phyloP scores from a whole-genome alignment of 1,140 invertebrate species.

The Trichogramma pretiosum region DNA sequence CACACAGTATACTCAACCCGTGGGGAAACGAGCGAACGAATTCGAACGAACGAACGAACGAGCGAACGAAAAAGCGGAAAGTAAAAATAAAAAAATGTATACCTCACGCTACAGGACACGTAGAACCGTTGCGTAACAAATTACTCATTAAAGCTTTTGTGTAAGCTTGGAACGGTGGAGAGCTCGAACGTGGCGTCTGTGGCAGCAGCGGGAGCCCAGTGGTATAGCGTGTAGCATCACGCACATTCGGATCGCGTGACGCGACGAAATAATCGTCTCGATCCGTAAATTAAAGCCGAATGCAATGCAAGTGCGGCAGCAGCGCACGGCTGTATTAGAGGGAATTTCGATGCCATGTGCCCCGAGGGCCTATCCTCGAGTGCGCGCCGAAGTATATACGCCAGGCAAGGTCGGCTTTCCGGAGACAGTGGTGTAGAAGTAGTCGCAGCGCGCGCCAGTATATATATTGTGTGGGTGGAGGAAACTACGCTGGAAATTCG shows the following conservation, averaged over 20 bases:
- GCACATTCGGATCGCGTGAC: constrained; percentile 7
- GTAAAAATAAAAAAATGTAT: too few relatives aligned
- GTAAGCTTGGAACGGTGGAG: too few relatives aligned
- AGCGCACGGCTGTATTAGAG: constrained; percentile 3
- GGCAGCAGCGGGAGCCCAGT: too few relatives aligned
- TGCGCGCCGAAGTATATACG: background rate
- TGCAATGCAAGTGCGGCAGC: background rate
- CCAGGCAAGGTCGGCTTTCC: constrained; percentile 7
- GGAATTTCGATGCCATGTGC: constrained; percentile 10
- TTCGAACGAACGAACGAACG: too few relatives aligned
- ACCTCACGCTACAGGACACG: too few relatives aligned
- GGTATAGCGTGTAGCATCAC: background rate
- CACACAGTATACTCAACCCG: too few relatives aligned
- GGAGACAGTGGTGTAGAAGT: too few relatives aligned
- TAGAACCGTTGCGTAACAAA: constrained; percentile 5
- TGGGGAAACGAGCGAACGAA: too few relatives aligned
- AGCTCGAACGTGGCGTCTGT: background rate
- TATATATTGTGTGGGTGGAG: background rate
- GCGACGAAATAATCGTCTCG: constrained; percentile 23
- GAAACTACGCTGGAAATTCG: too few relatives aligned
- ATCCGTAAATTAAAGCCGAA: constrained; percentile 28
- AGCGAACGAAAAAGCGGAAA: too few relatives aligned
- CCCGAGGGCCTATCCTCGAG: constrained; percentile 10
- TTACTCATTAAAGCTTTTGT: constrained; percentile 10
- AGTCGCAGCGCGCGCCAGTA: too few relatives aligned